These are phyloP conservation scores for Norana najaformis DNA, from an alignment of 2,888 invertebrate species.

Conservation along the genomic window DNA sequence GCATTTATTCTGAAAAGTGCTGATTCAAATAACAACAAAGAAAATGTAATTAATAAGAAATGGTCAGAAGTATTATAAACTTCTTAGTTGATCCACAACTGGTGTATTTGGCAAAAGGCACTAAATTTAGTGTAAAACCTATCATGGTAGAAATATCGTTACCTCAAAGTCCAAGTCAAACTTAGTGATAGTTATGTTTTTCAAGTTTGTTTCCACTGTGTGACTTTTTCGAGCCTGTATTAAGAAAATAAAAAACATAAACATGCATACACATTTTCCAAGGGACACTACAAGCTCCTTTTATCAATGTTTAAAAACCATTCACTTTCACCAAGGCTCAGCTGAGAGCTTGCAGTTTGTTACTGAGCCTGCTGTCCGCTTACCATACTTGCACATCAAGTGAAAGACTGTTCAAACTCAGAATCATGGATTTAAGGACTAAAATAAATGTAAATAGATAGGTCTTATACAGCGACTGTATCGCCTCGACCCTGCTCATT, in stretches of 20 bases:
- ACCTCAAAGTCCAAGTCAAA: conserved; percentile 63
- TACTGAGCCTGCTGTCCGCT: too few relatives aligned
- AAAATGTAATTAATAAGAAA: not conserved
- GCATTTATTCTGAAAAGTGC: not conserved
- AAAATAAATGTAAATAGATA: too few relatives aligned
- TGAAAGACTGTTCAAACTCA: too few relatives aligned
- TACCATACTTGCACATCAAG: not conserved
- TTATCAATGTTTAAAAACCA: not conserved
- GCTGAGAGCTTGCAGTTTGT: too few relatives aligned
- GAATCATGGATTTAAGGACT: too few relatives aligned
- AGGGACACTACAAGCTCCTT: not conserved
- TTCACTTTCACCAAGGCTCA: not conserved
- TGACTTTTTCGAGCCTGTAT: conserved; percentile 50
- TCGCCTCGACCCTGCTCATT: too few relatives aligned
- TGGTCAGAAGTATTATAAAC: not conserved
- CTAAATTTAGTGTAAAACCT: not conserved
- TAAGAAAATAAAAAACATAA: not conserved
- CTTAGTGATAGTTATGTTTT: conserved; percentile 60
- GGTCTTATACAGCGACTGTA: too few relatives aligned
- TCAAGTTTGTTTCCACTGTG: conserved; percentile 62
- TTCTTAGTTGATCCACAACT: not conserved
- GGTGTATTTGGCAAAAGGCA: not conserved
- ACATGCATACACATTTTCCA: not conserved
- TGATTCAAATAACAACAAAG: not conserved
- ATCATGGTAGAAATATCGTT: not conserved